Conservation (phyloP, 30 jellyfish, hydroid and myxozoan genomes). For the Turritopsis rubra region DNA sequence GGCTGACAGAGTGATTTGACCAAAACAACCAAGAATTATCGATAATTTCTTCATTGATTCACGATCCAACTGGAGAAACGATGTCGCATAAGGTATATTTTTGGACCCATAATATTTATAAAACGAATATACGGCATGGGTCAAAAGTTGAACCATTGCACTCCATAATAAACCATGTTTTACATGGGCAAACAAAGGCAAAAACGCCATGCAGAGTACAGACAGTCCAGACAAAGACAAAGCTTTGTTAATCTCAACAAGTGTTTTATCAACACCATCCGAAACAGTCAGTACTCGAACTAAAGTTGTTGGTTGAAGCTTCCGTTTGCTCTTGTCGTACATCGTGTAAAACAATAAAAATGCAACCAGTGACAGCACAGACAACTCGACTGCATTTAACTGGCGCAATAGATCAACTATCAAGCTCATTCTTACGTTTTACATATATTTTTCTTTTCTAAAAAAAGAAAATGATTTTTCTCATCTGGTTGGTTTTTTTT, state of each 20-base stretch:
- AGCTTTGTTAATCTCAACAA: constrained; percentile 20
- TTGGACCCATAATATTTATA: constrained; percentile 12
- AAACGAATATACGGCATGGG: constrained; percentile 12
- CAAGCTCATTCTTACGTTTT: background rate
- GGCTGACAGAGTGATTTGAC: background rate
- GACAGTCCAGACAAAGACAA: constrained; percentile 12
- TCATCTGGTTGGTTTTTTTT: too few relatives aligned
- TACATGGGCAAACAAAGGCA: background rate
- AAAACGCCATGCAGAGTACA: constrained; percentile 2
- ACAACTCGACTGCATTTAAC: background rate
- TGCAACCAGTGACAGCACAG: background rate
- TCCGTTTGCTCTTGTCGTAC: constrained; percentile 5
- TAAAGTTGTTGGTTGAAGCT: background rate
- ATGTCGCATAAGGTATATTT: background rate
- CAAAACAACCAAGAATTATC: background rate
- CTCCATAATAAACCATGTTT: constrained; percentile 12
- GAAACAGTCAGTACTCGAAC: background rate
- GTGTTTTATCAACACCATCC: constrained; percentile 6
- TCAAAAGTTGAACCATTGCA: background rate
- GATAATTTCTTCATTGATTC: constrained; percentile 1
- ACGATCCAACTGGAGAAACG: background rate
- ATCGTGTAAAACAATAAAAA: constrained; percentile 4
- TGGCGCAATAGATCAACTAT: background rate
- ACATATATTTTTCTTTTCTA: too few relatives aligned
- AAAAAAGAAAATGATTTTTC: background rate